Evolutionary conservation across 2,888 invertebrate species (phyloP).

Genomic region (Folsomia candida): DNA sequence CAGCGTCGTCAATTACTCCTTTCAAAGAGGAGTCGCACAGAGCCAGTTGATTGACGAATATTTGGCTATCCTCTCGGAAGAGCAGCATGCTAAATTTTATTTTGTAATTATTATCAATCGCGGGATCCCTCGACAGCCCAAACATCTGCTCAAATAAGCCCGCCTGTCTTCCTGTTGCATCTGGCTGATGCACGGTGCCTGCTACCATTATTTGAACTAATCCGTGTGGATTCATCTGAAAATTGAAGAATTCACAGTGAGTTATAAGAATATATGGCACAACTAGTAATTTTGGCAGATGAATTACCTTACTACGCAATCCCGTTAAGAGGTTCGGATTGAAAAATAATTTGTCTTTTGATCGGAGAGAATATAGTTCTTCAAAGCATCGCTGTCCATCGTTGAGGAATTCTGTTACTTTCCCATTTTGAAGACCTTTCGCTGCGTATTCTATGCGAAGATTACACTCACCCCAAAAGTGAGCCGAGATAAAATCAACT

Average conservation of each 20-base stretch:
- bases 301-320: not conserved
- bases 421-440: constrained; percentile 15
- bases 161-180: constrained; percentile 53
- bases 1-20: constrained; percentile 35
- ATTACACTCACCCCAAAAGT: constrained; percentile 61
- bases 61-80: constrained; percentile 25
- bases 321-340: constrained; percentile 61
- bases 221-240: constrained; percentile 63
- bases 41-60: constrained; percentile 21
- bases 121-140: constrained; percentile 64
- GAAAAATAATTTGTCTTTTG: constrained; percentile 59
- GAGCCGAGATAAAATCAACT: constrained; percentile 56
- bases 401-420: constrained; percentile 45
- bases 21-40: constrained; percentile 23
- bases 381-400: constrained; percentile 52
- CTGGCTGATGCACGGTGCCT: constrained; percentile 64
- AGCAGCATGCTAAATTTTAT: constrained; percentile 61
- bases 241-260: not conserved
- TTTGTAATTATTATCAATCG: constrained; percentile 66
- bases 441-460: constrained; percentile 53
- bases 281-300: not conserved
- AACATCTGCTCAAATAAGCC: constrained; percentile 68
- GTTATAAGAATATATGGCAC: not conserved
- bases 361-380: constrained; percentile 53
- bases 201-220: constrained; percentile 63